Evolutionary conservation across 2,888 invertebrate genomes (phyloP), one percentile per base, ranked within the genome.

Genomic region (Linyphia triangularis): DNA sequence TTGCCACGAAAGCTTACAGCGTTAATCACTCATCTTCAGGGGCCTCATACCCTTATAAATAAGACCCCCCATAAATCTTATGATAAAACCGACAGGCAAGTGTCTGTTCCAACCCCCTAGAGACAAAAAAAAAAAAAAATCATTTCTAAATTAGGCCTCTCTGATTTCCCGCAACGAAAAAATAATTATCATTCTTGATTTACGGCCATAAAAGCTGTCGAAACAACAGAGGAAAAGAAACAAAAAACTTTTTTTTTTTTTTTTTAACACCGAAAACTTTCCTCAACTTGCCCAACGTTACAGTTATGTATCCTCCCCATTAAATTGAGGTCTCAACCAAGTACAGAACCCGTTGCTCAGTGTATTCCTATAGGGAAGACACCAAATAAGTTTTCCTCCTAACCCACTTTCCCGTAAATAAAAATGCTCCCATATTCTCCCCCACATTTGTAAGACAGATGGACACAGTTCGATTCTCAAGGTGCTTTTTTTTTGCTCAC

Each of bases 331-430:
- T n/a, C n/a, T n/a, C 22, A 61, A 61, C 22, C 6, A 57, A 24
- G 28, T 16, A 13, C 2, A 9, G 7, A n/a, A 6, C n/a, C 2
- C 30, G 9, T 65, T 30, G 9, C 28, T 65, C 65, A 28, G 30
- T 6, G 13, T 10, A 13, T 10, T n/a, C 16, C 30, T 65, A 30
- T n/a, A 16, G 9, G 70, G 5, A 70, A 26, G 13, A 13, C 51
- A 51, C 5, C 51, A n/a, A n/a, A 51, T 0, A 26, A 16, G 7
- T 37, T 65, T 67, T 61, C 84, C 77, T 84, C 43, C 69, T 85
- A 85, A 77, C 84, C 84, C 69, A 85, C 6, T 77, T 85, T 77
- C 59, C 84, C 40, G 67, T 28, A 73, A 69, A 51, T 51, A 51
- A 51, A 51, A 51, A n/a, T 13, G 16, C 51, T 33, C 57, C 82